A percentile compares a stretch with the other conserved stretches of the same genome.
phyloP scores from a whole-genome alignment of 2,113 vertebrate species.

The Urocolius indicus region DNA sequence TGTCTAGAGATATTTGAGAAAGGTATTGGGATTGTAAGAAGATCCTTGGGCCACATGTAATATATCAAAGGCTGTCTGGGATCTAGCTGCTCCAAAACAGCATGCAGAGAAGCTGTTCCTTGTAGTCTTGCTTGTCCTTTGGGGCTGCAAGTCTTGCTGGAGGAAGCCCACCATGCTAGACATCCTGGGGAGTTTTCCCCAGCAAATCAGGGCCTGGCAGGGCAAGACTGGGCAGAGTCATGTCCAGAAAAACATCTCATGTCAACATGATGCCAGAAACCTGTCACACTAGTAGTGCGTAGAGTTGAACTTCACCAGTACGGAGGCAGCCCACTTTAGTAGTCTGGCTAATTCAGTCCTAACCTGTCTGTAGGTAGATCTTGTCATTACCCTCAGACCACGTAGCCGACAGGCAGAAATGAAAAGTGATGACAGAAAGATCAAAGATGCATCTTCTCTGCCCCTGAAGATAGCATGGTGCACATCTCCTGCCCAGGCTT shows the following conservation, averaged over 20 bases:
- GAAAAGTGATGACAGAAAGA: not conserved
- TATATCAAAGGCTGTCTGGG: not conserved
- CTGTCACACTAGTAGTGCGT: not conserved
- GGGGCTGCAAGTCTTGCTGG: not conserved
- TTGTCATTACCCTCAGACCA: not conserved
- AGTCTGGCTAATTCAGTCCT: not conserved
- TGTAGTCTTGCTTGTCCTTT: not conserved
- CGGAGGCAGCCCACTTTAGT: fast-evolving
- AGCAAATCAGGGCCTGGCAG: not conserved
- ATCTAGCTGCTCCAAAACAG: not conserved
- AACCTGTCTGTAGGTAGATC: not conserved
- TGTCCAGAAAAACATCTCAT: not conserved
- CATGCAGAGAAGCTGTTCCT: not conserved
- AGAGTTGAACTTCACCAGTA: fast-evolving
- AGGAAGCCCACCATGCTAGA: not conserved
- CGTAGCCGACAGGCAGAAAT: not conserved
- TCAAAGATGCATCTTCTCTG: not conserved
- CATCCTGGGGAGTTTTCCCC: no score
- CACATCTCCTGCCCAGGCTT: not conserved
- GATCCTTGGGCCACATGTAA: not conserved
- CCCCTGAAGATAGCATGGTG: not conserved
- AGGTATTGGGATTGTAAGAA: not conserved
- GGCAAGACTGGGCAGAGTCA: not conserved
- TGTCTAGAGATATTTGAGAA: not conserved
- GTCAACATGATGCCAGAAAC: not conserved